A percentile compares a stretch with the other conserved stretches of the same genome.
Evolutionary conservation across 1,140 invertebrate genomes (phyloP).

Genomic region (Elysia chlorotica): DNA sequence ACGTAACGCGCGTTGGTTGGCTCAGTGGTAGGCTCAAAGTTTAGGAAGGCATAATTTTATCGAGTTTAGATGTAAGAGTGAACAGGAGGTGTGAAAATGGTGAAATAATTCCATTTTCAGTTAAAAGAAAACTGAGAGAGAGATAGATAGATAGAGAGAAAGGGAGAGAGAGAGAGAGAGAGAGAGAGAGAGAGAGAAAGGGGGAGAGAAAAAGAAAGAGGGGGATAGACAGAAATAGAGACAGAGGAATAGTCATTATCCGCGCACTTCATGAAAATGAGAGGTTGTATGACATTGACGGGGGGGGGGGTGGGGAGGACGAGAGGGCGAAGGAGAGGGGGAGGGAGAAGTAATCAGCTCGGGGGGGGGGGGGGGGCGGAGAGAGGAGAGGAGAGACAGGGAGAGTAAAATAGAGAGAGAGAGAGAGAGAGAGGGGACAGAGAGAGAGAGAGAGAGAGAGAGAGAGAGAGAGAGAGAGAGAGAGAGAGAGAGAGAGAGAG

Average conservation of each 20-base stretch:
- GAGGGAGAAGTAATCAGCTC: neutral
- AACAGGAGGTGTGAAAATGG: too few species aligned
- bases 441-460: neutral
- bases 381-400: neutral
- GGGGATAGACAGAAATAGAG: neutral
- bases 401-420: neutral
- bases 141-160: neutral
- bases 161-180: neutral
- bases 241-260: too few species aligned
- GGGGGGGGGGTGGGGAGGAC: neutral
- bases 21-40: too few species aligned
- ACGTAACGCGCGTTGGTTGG: too few species aligned
- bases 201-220: neutral
- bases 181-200: neutral
- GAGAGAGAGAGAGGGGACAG: neutral
- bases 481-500: slow-evolving; percentile 8
- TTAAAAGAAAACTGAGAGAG: neutral
- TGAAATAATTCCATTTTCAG: too few species aligned
- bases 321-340: neutral
- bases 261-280: too few species aligned
- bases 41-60: too few species aligned
- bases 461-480: slow-evolving; percentile 6
- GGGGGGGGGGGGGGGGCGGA: neutral
- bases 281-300: too few species aligned
- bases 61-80: too few species aligned